Base-by-base conservation (phyloP, 1,140 invertebrate genomes). In the Yoshiicerus persimilis region DNA sequence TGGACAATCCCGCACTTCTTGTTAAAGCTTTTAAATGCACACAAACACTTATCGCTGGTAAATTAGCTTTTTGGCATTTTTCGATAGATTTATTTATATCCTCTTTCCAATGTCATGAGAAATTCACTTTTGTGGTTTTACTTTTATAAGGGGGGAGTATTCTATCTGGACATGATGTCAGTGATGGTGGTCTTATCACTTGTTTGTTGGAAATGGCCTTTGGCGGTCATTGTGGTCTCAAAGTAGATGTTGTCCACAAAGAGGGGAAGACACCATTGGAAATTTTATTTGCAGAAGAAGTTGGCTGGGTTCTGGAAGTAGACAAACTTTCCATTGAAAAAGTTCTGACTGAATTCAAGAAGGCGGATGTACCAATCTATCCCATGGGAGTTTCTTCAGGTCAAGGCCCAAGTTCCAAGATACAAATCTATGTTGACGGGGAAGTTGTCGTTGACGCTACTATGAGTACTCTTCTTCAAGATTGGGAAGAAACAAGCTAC, bases 401-500 rank as follows among this genome's bases (percentile, higher is more conserved):
- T 11, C 94, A 94, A 91, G 97, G 96, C 39, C 93, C 97, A 86
- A 92, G 94, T 47, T 95, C 96, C 0, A 92, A 92, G 94, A 95
- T 93, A 91, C 93, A 90, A 36, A 93, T 98, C 25, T 92, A 91
- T n/a, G 93, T 95, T 0, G 95, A 96, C 87, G 93, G 93, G 4
- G 91, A 93, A 16, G 91, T 92, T 30, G 94, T 96, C 1, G 91
- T 99, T 1, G 92, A 95, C 41, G 94, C 95, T 20, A 93, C 93
- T 5, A 93, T 98, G 30, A 92, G 94, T 27, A 91, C 94, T 1
- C 92, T 98, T 30, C 95, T 97, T 92, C 94, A 95, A 91, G 94
- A 96, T 89, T 99, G 98, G 98, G 98, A 99, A 93, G 96, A 98
- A 92, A 99, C 98, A 0, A 99, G 98, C 93, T 99, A 96, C 91